These are phyloP conservation scores for Zonotrichia leucophrys DNA, from an alignment of 2,113 vertebrate species.

Conservation along the genomic window DNA sequence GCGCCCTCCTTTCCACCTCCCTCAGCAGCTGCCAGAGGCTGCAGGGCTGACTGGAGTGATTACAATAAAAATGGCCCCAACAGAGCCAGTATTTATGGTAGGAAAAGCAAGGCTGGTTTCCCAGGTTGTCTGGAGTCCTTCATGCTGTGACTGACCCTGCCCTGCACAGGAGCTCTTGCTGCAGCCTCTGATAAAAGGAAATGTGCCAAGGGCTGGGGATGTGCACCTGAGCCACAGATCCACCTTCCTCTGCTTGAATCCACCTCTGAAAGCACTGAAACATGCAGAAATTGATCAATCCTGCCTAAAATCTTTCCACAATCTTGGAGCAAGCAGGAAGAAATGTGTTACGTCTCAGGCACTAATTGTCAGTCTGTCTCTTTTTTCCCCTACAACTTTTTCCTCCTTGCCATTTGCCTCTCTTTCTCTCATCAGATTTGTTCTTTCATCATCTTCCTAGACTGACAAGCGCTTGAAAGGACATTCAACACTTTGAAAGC, in stretches of 20 bases:
- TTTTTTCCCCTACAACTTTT: background rate
- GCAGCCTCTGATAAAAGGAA: accelerated
- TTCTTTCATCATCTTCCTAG: background rate
- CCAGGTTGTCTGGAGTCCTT: background rate
- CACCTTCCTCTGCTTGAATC: background rate
- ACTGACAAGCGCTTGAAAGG: background rate
- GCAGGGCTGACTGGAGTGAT: background rate
- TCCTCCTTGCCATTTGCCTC: background rate
- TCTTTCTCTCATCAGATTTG: background rate
- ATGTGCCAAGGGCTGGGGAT: accelerated
- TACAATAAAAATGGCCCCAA: background rate
- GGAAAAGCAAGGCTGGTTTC: background rate
- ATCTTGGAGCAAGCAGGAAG: background rate
- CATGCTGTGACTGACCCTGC: accelerated
- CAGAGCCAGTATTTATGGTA: background rate
- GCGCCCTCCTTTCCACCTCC: background rate
- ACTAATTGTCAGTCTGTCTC: background rate
- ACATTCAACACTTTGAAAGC: conserved; percentile 12
- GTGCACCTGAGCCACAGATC: background rate
- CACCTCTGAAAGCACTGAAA: background rate
- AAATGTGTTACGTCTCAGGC: too few relatives aligned
- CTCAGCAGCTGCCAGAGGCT: conserved; percentile 23
- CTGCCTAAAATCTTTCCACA: background rate
- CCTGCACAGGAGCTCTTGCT: background rate
- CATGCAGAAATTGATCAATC: background rate